These are phyloP conservation scores for Mugil cephalus DNA, from an alignment of 2,113 vertebrate species.

Conservation along the genomic window DNA sequence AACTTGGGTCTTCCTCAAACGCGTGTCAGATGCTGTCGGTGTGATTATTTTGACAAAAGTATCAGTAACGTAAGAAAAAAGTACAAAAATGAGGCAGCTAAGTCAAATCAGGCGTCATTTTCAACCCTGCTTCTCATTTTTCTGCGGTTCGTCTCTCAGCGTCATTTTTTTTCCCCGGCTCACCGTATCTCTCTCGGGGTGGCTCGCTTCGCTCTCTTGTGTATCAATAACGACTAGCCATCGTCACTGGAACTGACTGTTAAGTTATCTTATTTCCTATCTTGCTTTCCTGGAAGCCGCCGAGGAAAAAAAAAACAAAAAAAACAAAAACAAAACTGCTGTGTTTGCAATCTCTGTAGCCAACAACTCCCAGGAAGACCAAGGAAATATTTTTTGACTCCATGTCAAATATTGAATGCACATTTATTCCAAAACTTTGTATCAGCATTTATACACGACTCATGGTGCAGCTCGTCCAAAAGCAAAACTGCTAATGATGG, in stretches of 20 bases:
- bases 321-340: slow-evolving; percentile 58
- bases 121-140: slow-evolving; percentile 32
- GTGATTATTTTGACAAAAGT: background rate
- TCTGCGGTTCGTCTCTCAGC: slow-evolving; percentile 85
- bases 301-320: slow-evolving; percentile 5
- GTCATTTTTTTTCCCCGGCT: slow-evolving; percentile 40
- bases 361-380: slow-evolving; percentile 40
- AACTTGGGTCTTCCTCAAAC: slow-evolving; percentile 47
- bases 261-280: slow-evolving; percentile 75
- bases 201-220: slow-evolving; percentile 54
- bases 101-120: slow-evolving; percentile 86
- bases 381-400: slow-evolving; percentile 38
- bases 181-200: slow-evolving; percentile 26
- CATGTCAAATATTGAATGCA: slow-evolving; percentile 23
- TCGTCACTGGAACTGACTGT: slow-evolving; percentile 63
- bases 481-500: slow-evolving; percentile 3
- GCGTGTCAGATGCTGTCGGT: slow-evolving; percentile 10
- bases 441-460: slow-evolving; percentile 27
- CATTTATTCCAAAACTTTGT: slow-evolving; percentile 27
- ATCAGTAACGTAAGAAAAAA: slow-evolving; percentile 16
- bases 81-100: slow-evolving; percentile 9
- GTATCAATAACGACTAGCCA: slow-evolving; percentile 62
- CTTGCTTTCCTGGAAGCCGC: slow-evolving; percentile 74
- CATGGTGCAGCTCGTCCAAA: slow-evolving; percentile 22
- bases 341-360: slow-evolving; percentile 53